Percentiles rank a stretch among this genome's conserved stretches.
phyloP scores from a whole-genome alignment of 2,888 invertebrate genomes.

The Tholera decimalis region DNA sequence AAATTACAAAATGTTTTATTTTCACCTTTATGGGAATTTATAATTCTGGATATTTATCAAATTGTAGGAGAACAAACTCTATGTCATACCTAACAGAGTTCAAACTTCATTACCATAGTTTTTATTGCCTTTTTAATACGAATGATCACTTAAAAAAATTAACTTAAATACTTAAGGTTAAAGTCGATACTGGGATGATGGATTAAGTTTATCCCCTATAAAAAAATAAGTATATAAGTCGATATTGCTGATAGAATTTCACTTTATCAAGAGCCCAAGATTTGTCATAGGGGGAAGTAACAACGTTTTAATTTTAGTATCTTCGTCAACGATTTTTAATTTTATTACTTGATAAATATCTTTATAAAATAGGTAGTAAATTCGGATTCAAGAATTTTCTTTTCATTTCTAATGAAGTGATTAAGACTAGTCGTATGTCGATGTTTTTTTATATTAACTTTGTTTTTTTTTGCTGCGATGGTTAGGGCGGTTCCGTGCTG shows the following conservation, averaged over 20 bases:
- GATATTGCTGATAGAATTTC: background rate
- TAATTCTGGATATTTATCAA: too few relatives aligned
- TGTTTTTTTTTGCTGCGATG: constrained; percentile 27
- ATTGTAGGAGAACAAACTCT: too few relatives aligned
- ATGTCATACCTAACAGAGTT: too few relatives aligned
- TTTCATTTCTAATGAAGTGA: constrained; percentile 35
- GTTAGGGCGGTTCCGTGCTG: background rate
- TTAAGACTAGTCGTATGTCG: constrained; percentile 53
- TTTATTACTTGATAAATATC: constrained; percentile 24
- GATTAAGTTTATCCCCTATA: too few relatives aligned
- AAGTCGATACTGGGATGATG: too few relatives aligned
- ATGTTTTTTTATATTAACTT: constrained; percentile 39
- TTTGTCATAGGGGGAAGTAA: background rate
- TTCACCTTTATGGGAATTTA: too few relatives aligned
- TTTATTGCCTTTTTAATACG: too few relatives aligned
- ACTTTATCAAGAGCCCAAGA: background rate
- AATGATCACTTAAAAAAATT: too few relatives aligned
- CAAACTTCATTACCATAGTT: too few relatives aligned
- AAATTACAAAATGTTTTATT: too few relatives aligned
- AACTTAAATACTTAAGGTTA: too few relatives aligned
- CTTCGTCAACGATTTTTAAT: constrained; percentile 15
- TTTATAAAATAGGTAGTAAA: constrained; percentile 3
- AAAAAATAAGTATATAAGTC: too few relatives aligned
- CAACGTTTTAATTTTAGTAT: constrained; percentile 10
- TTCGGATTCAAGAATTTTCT: constrained; percentile 15